Base-by-base conservation (phyloP, 2,888 invertebrate genomes). In the Oligia latruncula region DNA sequence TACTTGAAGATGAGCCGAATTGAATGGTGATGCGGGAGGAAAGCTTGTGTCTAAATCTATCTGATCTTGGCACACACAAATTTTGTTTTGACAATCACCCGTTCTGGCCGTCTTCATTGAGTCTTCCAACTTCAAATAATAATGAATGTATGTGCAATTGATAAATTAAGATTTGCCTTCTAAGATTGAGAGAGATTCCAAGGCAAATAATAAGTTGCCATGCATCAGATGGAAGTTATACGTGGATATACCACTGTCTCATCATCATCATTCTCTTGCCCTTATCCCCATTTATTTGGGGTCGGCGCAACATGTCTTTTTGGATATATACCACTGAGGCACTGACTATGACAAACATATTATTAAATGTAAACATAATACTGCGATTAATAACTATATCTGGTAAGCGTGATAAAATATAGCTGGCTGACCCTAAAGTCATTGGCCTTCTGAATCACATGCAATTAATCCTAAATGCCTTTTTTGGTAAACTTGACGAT, bases 91-190 rank as follows among this genome's bases (percentile, higher is more conserved):
- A 74, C 77, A 77, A 43, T 52, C 20, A 29, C 8, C 74, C 35
- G 5, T 40, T 17, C 43, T 77, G 46, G n/a, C 52, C 15, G 70
- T 49, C 58, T n/a, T 72, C 46, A 13, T 55, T 49, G 66, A 20
- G 55, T 60, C 71, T 49, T 81, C 74, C 71, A 74, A 72, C 84
- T 84, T 84, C 72, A 81, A 84, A 84, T 72, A 81, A 77, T 40
- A 72, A 77, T 68, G 46, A 9, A 46, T 46, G 1, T 46, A 58
- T 23, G 23, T 58, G 23, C 0, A 20, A 55, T 55, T 20, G 2
- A 20, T 20, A 23, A 55, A 23, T 58, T 35, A 20, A 55, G 15
- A 70, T 29, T 29, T 20, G 1, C 20, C 11, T 17, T 43, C 8
- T 15, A 20, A 29, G 35, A 11, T 52, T 60, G n/a, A 46, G 11